phyloP scores from a whole-genome alignment of 2,888 invertebrate species.

The Tribolium freemani region DNA sequence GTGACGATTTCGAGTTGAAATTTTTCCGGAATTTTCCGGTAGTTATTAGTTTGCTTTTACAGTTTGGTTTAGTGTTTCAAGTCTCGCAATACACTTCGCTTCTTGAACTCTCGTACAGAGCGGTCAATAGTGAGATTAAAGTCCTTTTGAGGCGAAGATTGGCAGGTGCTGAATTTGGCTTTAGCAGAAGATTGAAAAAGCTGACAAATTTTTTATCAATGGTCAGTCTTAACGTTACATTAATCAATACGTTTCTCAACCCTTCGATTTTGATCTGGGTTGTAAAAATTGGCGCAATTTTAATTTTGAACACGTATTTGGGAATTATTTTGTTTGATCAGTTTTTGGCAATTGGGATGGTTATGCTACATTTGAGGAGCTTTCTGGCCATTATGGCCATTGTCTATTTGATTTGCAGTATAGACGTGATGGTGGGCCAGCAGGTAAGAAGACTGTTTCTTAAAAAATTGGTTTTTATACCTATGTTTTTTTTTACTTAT shows the following conservation, averaged over 20 bases:
- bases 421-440: background rate
- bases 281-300: conserved; percentile 14
- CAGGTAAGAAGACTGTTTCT: background rate
- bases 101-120: background rate
- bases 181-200: background rate
- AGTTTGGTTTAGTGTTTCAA: conserved; percentile 22
- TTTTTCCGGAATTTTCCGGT: conserved; percentile 2
- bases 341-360: conserved; percentile 7
- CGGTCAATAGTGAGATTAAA: background rate
- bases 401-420: conserved; percentile 3
- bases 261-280: conserved; percentile 7
- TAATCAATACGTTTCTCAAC: conserved; percentile 22
- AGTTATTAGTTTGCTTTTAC: background rate
- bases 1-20: conserved; percentile 17
- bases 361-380: conserved; percentile 16
- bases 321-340: conserved; percentile 23
- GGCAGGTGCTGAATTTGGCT: background rate
- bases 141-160: background rate
- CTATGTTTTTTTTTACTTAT: too few relatives aligned
- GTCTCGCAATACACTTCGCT: conserved; percentile 14
- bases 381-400: conserved; percentile 11
- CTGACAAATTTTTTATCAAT: background rate
- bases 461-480: too few relatives aligned
- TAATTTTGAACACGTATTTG: conserved; percentile 31
- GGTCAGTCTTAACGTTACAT: conserved; percentile 12